A percentile compares a stretch with the other conserved stretches of the same genome.
Evolutionary conservation across 30 jellyfish, hydroid and myxozoan species (phyloP).

Genomic region (Hydractinia symbiolongicarpus): DNA sequence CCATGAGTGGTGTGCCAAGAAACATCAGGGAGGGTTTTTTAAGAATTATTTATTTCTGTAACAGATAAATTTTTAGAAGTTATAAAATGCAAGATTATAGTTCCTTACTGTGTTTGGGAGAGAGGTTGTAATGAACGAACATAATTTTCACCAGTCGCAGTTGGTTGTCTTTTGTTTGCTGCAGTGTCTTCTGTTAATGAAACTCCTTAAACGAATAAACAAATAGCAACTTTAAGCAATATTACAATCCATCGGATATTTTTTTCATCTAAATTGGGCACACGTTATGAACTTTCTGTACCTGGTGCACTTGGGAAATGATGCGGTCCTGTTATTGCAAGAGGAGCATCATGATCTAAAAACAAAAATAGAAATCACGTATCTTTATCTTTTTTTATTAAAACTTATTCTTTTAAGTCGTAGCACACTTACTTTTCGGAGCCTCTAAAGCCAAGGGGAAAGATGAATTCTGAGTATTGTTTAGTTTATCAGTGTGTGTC

Average conservation of each 20-base stretch:
- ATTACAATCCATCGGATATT: too few species aligned
- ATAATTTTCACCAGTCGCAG: slow-evolving; percentile 42
- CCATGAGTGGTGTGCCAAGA: not conserved
- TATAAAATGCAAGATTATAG: not conserved
- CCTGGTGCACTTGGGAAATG: slow-evolving; percentile 84
- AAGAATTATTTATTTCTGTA: too few species aligned
- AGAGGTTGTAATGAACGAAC: not conserved
- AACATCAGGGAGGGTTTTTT: not conserved
- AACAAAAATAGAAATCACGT: not conserved
- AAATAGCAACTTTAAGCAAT: too few species aligned
- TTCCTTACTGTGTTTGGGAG: not conserved
- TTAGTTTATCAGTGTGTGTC: not conserved
- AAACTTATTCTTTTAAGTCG: not conserved
- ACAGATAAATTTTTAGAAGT: not conserved
- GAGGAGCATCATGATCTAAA: slow-evolving; percentile 24
- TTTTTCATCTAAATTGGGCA: too few species aligned
- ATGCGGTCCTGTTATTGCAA: slow-evolving; percentile 62
- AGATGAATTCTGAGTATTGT: too few species aligned
- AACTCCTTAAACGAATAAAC: slow-evolving; percentile 33
- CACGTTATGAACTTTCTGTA: not conserved
- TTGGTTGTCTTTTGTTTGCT: slow-evolving; percentile 45
- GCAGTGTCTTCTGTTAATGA: slow-evolving; percentile 73
- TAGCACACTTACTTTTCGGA: too few species aligned
- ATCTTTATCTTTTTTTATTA: too few species aligned
- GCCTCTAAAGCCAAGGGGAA: too few species aligned